phyloP scores from a whole-genome alignment of 2,888 invertebrate species.

The Apantesis nais region DNA sequence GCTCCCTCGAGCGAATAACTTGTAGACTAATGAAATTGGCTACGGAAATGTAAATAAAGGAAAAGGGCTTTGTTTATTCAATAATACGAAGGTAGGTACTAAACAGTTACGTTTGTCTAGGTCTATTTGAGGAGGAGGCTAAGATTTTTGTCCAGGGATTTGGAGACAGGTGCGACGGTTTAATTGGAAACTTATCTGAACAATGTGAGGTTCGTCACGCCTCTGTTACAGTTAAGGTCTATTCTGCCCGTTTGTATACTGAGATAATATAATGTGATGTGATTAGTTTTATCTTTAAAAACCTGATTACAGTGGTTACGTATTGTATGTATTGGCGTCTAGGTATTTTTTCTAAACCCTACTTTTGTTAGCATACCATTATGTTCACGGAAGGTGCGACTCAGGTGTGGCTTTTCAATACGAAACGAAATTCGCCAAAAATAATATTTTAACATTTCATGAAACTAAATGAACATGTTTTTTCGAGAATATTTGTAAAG shows the following conservation, averaged over 20 bases:
- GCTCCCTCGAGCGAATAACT: constrained; percentile 49
- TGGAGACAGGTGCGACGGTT: constrained; percentile 21
- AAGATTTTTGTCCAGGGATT: constrained; percentile 52
- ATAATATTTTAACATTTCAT: too few species aligned
- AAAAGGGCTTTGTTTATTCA: constrained; percentile 62
- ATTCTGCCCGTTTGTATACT: neutral
- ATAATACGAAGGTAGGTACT: constrained; percentile 54
- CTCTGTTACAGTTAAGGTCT: neutral
- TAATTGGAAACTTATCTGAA: constrained; percentile 26
- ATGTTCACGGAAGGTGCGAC: neutral
- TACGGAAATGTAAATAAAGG: constrained; percentile 60
- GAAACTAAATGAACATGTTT: neutral
- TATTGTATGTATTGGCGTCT: too few species aligned
- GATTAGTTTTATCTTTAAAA: too few species aligned
- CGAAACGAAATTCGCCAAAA: too few species aligned
- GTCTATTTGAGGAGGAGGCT: constrained; percentile 59
- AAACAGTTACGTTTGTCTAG: constrained; percentile 59
- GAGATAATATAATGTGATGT: neutral
- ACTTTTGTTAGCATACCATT: neutral
- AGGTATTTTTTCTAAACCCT: too few species aligned
- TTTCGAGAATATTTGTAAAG: neutral
- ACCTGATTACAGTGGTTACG: too few species aligned
- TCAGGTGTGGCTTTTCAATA: neutral
- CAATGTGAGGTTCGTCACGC: neutral
- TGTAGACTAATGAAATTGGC: constrained; percentile 59